Conservation (phyloP, 2,888 invertebrate genomes). For the Mesochorus sp. region DNA sequence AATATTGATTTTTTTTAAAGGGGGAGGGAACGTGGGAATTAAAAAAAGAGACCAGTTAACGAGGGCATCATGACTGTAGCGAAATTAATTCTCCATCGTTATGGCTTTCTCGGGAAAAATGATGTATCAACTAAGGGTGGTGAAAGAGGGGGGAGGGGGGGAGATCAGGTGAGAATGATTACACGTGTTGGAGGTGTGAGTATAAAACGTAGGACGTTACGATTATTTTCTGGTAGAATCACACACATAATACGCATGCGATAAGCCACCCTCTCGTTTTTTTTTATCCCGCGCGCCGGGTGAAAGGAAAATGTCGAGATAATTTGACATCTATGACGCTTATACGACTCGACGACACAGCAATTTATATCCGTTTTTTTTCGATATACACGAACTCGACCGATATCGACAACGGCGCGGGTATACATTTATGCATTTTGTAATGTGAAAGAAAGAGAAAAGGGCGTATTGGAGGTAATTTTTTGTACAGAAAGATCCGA, state of each 20-base stretch:
- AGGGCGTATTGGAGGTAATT: too few species aligned
- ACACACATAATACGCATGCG: not conserved
- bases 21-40: not conserved
- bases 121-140: not conserved
- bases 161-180: conserved; percentile 35
- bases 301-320: conserved; percentile 19
- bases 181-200: conserved; percentile 4
- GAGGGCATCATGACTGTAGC: conserved; percentile 6
- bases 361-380: conserved; percentile 34
- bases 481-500: too few species aligned
- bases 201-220: conserved; percentile 1
- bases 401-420: conserved; percentile 20
- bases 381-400: not conserved
- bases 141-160: not conserved
- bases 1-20: not conserved
- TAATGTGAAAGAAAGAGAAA: too few species aligned
- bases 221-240: conserved; percentile 19
- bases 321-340: conserved; percentile 50
- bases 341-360: conserved; percentile 39
- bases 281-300: not conserved
- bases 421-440: not conserved
- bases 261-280: conserved; percentile 15
- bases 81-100: conserved; percentile 48
- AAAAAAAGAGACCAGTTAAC: conserved; percentile 28
- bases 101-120: conserved; percentile 15